Evolutionary conservation across 2,888 invertebrate species (phyloP), one percentile per base, ranked within the genome.

Genomic region (Agrypnus murinus): DNA sequence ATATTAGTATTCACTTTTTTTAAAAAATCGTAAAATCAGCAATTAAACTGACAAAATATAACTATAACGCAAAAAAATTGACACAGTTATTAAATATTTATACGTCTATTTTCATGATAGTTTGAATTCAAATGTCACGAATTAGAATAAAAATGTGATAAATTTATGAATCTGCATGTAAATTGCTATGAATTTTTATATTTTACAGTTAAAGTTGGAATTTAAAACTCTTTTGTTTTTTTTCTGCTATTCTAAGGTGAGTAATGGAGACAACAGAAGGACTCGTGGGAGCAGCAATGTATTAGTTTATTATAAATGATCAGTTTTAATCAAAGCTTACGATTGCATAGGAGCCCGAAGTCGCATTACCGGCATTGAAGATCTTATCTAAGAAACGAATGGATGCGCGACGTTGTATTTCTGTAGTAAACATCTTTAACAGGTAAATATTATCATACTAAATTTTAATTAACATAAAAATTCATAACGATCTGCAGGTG

Each of bases 381-480:
- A 70, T 70, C 70, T 70, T 70, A 70, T 70, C 70, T 50, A 12
- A 60, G 43, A 65, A 70, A 70, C 60, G 55, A 65, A 70, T 70
- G 70, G 70, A 66, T 58, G 38, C 59, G 70, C 60, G 50, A 65
- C 70, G 70, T 62, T 70, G 70, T 70, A 70, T 70, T 70, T 70
- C 70, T 70, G 70, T 70, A 70, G 65, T 70, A 70, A 70, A 65
- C 70, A 70, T 70, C 70, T 70, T 70, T 70, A 66, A 70, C 70
- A 70, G 62, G 65, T 70, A 70, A 70, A 70, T 70, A 70, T 70
- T 70, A 70, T 70, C 70, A 65, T 70, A 65, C 70, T 70, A 70
- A 70, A 70, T 70, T 70, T 70, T 70, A 70, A 70, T 70, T 70
- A 70, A 62, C 70, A 70, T 66, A 70, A 70, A 70, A 70, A 70